phyloP scores from a whole-genome alignment of 2,113 vertebrate species.

The Polyodon spathula region DNA sequence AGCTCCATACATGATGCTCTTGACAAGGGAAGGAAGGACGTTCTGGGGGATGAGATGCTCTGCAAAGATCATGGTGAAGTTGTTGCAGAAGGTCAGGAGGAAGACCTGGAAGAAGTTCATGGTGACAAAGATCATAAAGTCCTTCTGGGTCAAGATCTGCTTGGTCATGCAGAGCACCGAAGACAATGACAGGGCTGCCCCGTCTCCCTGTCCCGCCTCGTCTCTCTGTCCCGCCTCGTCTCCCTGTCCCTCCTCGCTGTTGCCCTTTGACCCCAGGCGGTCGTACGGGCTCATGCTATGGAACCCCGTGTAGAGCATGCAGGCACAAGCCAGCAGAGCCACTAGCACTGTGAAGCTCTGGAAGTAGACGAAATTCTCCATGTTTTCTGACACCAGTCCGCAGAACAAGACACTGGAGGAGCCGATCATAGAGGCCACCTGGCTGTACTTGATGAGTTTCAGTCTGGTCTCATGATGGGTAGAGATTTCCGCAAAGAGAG shows the following conservation, averaged over 20 bases:
- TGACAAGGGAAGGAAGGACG: slow-evolving; percentile 59
- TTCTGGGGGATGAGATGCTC: slow-evolving; percentile 74
- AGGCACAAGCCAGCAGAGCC: slow-evolving; percentile 52
- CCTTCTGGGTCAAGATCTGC: slow-evolving; percentile 68
- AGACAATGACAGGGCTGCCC: slow-evolving; percentile 44
- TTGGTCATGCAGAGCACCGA: slow-evolving; percentile 50
- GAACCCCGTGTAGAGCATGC: slow-evolving; percentile 70
- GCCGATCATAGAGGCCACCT: slow-evolving; percentile 63
- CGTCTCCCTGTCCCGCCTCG: background rate
- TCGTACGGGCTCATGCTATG: slow-evolving; percentile 59
- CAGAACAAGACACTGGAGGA: slow-evolving; percentile 74
- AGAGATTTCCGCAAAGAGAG: slow-evolving; percentile 70
- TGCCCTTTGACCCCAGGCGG: slow-evolving; percentile 23
- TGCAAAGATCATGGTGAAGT: slow-evolving; percentile 82
- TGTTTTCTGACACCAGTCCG: slow-evolving; percentile 67
- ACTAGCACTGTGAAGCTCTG: slow-evolving; percentile 54
- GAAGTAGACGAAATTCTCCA: slow-evolving; percentile 67
- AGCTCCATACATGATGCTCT: slow-evolving; percentile 77
- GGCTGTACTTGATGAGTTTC: slow-evolving; percentile 69
- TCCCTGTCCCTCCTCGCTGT: background rate
- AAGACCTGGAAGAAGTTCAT: slow-evolving; percentile 90
- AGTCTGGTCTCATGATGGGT: slow-evolving; percentile 54
- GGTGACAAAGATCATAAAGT: slow-evolving; percentile 69
- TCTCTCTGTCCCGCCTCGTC: slow-evolving; percentile 15
- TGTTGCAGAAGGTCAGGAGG: slow-evolving; percentile 72